Evolutionary conservation across 2,888 invertebrate genomes (phyloP), one percentile per base, ranked within the genome.

Genomic region (Dione juno): DNA sequence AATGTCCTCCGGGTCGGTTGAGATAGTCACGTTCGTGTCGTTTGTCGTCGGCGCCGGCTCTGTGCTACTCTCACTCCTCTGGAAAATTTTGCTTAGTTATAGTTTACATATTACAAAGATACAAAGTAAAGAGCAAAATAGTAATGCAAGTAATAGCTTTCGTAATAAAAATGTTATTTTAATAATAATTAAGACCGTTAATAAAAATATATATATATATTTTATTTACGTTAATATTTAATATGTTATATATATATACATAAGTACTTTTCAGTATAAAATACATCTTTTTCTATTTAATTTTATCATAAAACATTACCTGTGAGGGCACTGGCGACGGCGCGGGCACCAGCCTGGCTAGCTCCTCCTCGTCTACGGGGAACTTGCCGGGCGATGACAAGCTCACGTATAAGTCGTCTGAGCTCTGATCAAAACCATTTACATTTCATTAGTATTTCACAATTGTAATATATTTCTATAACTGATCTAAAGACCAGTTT

Each of bases 1-100:
- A 74, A 96, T 93, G 83, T 96, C 95, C 67, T 93, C 89, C 1
- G 88, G 78, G 69, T 87, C 91, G 0, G 84, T 40, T 40, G 67
- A 11, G 79, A 61, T 28, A n/a, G 61, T 45, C 11, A 45, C 76
- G 8, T 77, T 74, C 1, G 82, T 83, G 41, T 76, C 76, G 43
- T 77, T 77, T 8, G 74, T 71, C 1, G 80, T 75, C 6, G 79
- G 77, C 1, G 78, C 77, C 1, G 86, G 85, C 71, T 89, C 90
- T 19, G 81, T 77, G 73, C 88, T 89, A 74, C 85, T 81, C 80
- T 87, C 89, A 70, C 92, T 91, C 79, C 83, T 82, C 91, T 92
- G 78, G 63, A 72, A 52, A 70, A 58, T 54, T 58, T 40, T 48
- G n/a, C 54, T 52, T 10, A 19, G 11, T 3, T 67, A 63, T 0